phyloP scores from a whole-genome alignment of 2,888 invertebrate genomes.

The Caenorhabditis angaria region DNA sequence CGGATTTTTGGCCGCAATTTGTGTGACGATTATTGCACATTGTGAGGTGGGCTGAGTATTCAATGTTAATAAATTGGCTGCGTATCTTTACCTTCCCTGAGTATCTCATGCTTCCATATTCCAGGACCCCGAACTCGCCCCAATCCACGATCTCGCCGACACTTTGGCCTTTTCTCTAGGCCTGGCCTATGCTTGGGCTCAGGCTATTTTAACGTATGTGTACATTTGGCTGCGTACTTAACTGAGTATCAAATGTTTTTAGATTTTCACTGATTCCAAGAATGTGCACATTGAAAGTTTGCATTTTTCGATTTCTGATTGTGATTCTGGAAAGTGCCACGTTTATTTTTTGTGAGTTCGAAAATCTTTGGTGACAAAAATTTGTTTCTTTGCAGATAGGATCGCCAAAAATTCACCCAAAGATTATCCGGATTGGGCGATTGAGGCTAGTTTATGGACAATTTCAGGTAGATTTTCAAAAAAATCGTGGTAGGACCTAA shows the following conservation, averaged over 20 bases:
- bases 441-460: conserved; percentile 34
- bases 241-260: no score
- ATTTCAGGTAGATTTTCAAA: conserved; percentile 12
- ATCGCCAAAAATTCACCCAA: conserved; percentile 13
- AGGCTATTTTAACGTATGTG: no score
- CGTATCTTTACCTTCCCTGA: background rate
- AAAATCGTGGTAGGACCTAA: background rate
- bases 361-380: background rate
- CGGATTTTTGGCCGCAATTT: conserved; percentile 29
- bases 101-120: background rate
- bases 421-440: conserved; percentile 16
- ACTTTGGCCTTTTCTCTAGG: conserved; percentile 25
- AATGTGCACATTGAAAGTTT: conserved; percentile 35
- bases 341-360: conserved; percentile 29
- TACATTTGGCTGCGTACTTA: no score
- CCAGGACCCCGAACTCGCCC: conserved; percentile 23
- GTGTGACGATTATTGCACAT: conserved; percentile 37
- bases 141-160: conserved; percentile 26
- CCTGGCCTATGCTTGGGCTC: conserved; percentile 29
- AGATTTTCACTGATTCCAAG: conserved; percentile 26
- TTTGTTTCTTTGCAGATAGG: conserved; percentile 16
- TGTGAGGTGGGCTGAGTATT: conserved; percentile 31
- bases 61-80: no score
- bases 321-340: conserved; percentile 18
- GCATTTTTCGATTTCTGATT: conserved; percentile 24